These are phyloP conservation scores for Centroberyx gerrardi DNA, from an alignment of 2,797 vertebrate genomes.

Conservation along the genomic window DNA sequence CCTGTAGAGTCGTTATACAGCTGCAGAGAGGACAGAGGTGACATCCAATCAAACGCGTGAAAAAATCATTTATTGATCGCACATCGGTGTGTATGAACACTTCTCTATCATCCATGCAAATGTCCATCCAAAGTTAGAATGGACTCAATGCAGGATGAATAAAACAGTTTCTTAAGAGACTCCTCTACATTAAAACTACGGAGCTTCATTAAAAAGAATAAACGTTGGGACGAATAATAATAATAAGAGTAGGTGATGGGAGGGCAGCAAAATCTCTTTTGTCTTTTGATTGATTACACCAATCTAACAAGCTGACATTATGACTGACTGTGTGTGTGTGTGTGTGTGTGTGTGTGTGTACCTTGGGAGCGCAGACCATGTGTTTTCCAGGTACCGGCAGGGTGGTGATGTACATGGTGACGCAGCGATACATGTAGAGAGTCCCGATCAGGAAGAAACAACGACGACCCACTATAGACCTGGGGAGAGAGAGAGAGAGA, in stretches of 20 bases:
- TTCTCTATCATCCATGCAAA: no score
- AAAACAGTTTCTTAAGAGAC: no score
- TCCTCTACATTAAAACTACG: no score
- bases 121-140: no score
- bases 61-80: not conserved
- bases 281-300: no score
- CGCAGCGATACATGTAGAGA: slow-evolving; percentile 94
- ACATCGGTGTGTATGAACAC: no score
- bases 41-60: not conserved
- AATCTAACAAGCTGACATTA: no score
- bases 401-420: slow-evolving; percentile 98
- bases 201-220: no score
- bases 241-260: no score
- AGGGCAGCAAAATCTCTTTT: no score
- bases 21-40: slow-evolving; percentile 40
- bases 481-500: slow-evolving; percentile 64
- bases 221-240: no score
- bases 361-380: slow-evolving; percentile 97
- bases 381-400: slow-evolving; percentile 95
- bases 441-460: slow-evolving; percentile 97
- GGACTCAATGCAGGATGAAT: no score
- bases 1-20: slow-evolving; percentile 74
- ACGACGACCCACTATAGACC: slow-evolving; percentile 93
- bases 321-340: slow-evolving; percentile 1
- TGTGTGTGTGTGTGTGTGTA: slow-evolving; percentile 52